Percentiles rank a stretch among this genome's conserved stretches.
These are phyloP conservation scores for Synergus laeviventris DNA, from an alignment of 2,888 invertebrate genomes.

Conservation along the genomic window DNA sequence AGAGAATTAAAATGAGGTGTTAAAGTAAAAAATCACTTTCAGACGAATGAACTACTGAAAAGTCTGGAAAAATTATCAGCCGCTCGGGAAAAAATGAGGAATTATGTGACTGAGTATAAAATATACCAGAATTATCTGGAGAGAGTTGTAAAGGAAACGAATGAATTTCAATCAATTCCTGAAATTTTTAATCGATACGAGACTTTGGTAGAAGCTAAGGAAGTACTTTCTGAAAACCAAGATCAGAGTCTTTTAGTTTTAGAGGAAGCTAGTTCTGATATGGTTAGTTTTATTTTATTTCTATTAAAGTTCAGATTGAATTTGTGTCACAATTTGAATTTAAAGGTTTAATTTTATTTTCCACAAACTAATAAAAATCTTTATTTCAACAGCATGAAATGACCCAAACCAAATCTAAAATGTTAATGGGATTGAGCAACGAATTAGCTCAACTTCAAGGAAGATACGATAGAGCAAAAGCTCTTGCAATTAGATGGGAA, in stretches of 20 bases:
- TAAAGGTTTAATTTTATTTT: too few relatives aligned
- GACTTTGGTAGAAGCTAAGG: constrained; percentile 80
- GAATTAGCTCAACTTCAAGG: constrained; percentile 80
- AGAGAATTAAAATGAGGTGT: not conserved
- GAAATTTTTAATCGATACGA: constrained; percentile 83
- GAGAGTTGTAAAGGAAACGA: constrained; percentile 78
- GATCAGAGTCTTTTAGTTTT: constrained; percentile 79
- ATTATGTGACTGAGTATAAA: constrained; percentile 79
- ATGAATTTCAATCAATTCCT: constrained; percentile 79
- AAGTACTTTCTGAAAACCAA: constrained; percentile 78
- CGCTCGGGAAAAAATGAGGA: constrained; percentile 79
- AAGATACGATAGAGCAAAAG: constrained; percentile 80
- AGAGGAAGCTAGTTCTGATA: constrained; percentile 79
- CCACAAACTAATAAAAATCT: not conserved
- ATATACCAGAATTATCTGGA: constrained; percentile 81
- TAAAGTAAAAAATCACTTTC: constrained; percentile 5
- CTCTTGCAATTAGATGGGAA: constrained; percentile 81
- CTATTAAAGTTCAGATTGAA: not conserved
- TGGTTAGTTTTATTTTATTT: constrained; percentile 64
- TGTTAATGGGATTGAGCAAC: constrained; percentile 82
- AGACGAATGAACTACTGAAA: constrained; percentile 77
- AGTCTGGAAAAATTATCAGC: constrained; percentile 77
- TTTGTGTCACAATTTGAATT: not conserved
- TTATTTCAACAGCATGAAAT: constrained; percentile 69
- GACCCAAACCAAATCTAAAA: constrained; percentile 80